phyloP scores from a whole-genome alignment of 2,888 invertebrate species.

The Carterocephalus palaemon region DNA sequence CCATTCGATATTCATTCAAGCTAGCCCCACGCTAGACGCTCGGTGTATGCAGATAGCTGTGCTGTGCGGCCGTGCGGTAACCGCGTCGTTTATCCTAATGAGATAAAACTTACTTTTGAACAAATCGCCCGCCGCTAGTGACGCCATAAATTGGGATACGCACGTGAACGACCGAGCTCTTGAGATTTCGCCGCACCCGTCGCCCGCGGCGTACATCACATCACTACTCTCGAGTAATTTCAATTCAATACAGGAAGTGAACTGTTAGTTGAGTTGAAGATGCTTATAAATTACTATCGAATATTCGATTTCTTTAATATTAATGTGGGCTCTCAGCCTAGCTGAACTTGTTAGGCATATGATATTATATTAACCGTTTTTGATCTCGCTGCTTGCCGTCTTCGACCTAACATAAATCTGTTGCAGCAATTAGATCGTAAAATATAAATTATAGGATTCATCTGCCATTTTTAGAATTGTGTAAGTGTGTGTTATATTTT shows the following conservation, averaged over 20 bases:
- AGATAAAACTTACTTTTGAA: constrained; percentile 13
- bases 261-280: no score
- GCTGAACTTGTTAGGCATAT: no score
- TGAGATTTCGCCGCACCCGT: constrained; percentile 36
- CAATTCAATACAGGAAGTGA: constrained; percentile 11
- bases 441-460: no score
- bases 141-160: constrained; percentile 42
- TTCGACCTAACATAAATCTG: no score
- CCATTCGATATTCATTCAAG: neutral
- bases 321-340: no score
- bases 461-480: no score
- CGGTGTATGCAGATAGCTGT: constrained; percentile 5
- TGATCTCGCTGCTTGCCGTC: no score
- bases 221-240: constrained; percentile 6
- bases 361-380: no score
- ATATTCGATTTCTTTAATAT: no score
- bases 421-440: no score
- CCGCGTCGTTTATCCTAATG: constrained; percentile 14
- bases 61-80: constrained; percentile 8
- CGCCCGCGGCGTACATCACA: neutral
- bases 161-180: constrained; percentile 54
- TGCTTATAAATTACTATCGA: no score
- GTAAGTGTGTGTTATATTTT: no score
- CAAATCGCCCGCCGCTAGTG: constrained; percentile 8
- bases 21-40: neutral